Conservation (phyloP, 2,888 invertebrate genomes). For the Lepidochitona cinerea region DNA sequence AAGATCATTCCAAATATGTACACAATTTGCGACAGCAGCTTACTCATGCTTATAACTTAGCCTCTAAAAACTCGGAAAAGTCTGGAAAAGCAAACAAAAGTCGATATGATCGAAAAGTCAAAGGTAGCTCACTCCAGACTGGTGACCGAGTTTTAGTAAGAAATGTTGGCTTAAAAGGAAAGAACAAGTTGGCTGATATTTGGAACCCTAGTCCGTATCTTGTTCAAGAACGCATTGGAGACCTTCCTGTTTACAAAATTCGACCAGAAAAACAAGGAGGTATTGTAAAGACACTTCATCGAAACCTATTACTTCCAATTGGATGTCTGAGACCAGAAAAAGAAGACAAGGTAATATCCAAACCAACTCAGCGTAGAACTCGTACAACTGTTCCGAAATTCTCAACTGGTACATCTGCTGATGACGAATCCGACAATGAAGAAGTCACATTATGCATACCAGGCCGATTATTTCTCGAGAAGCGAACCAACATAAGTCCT, state of each 20-base stretch:
- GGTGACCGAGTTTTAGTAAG: constrained; percentile 24
- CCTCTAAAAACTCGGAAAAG: background rate
- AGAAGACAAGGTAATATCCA: background rate
- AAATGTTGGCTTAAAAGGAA: constrained; percentile 17
- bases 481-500: too few species aligned
- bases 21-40: background rate
- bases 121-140: background rate
- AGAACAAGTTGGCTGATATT: constrained; percentile 21
- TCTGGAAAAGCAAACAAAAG: background rate
- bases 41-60: background rate
- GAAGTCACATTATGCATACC: too few species aligned
- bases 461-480: too few species aligned
- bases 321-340: background rate
- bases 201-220: too few species aligned
- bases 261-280: constrained; percentile 1
- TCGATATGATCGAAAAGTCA: constrained; percentile 13
- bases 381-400: background rate
- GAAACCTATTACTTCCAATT: background rate
- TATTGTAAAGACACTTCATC: background rate
- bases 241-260: constrained; percentile 8
- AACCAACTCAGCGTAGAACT: background rate
- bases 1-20: background rate
- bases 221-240: too few species aligned
- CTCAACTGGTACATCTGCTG: background rate
- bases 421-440: background rate